These are phyloP conservation scores for Brachionus rotundiformis DNA, from an alignment of 1,140 invertebrate genomes.

Conservation along the genomic window DNA sequence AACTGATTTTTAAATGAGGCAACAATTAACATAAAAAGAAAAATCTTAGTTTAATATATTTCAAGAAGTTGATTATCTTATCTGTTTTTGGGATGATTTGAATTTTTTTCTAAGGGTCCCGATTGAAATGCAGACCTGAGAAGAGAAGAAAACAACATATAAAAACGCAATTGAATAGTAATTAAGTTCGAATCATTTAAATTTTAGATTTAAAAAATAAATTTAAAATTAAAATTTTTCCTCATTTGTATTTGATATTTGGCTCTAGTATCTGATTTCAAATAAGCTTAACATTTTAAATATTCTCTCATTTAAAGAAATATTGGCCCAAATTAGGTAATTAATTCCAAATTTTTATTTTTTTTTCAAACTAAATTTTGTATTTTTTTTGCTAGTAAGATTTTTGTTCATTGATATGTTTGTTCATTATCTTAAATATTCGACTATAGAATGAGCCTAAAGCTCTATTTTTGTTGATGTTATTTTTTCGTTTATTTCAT, in stretches of 20 bases:
- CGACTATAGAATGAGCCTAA: too few relatives aligned
- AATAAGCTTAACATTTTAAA: constrained; percentile 1
- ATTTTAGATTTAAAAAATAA: constrained; percentile 25
- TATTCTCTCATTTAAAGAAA: background rate
- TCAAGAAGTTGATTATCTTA: constrained; percentile 20
- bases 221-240: constrained; percentile 49
- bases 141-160: background rate
- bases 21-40: constrained; percentile 48
- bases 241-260: constrained; percentile 20
- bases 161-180: background rate
- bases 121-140: too few relatives aligned
- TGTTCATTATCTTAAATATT: too few relatives aligned
- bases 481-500: too few relatives aligned
- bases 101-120: background rate
- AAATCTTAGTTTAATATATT: background rate
- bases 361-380: background rate
- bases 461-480: too few relatives aligned
- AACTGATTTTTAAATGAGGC: constrained; percentile 37
- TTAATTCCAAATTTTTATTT: constrained; percentile 27
- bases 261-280: constrained; percentile 26
- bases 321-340: constrained; percentile 2
- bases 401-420: background rate
- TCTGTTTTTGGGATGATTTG: constrained; percentile 7
- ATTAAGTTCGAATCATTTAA: constrained; percentile 41
- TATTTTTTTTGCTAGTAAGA: too few relatives aligned